These are phyloP conservation scores for Peribatodes rhomboidaria DNA, from an alignment of 2,888 invertebrate genomes.

Conservation along the genomic window DNA sequence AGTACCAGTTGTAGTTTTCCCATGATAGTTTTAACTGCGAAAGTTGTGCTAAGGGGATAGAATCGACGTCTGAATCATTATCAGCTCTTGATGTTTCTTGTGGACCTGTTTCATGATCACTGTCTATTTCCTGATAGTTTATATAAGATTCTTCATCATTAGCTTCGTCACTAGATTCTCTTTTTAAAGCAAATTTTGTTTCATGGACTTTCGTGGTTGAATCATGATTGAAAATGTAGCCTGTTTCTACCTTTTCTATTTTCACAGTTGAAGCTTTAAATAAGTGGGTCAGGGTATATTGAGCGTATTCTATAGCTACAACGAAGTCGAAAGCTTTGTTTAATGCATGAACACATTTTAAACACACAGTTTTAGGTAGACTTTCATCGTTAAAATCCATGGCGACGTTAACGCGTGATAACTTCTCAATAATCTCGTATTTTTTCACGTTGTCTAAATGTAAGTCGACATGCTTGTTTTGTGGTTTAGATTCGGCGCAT, in stretches of 20 bases:
- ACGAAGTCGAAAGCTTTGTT: conserved; percentile 68
- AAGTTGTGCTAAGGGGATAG: conserved; percentile 50
- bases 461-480: conserved; percentile 60
- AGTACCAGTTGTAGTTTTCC: conserved; percentile 70
- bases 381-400: conserved; percentile 56
- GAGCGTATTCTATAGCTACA: conserved; percentile 62
- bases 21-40: conserved; percentile 66
- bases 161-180: conserved; percentile 15
- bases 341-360: conserved; percentile 60
- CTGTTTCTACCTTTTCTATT: conserved; percentile 50
- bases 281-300: conserved; percentile 55
- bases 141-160: background rate
- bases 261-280: conserved; percentile 56
- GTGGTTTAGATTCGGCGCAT: conserved; percentile 65
- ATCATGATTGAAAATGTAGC: conserved; percentile 37
- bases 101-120: conserved; percentile 14
- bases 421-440: conserved; percentile 58
- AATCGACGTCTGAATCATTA: conserved; percentile 37
- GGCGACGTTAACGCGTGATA: conserved; percentile 59
- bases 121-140: conserved; percentile 1
- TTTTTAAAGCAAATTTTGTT: conserved; percentile 14
- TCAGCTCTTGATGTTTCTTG: conserved; percentile 12
- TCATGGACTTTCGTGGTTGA: background rate
- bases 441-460: conserved; percentile 51
- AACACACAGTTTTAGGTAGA: conserved; percentile 68